Evolutionary conservation across 2,113 vertebrate genomes (phyloP).

Genomic region (Myotis davidii): DNA sequence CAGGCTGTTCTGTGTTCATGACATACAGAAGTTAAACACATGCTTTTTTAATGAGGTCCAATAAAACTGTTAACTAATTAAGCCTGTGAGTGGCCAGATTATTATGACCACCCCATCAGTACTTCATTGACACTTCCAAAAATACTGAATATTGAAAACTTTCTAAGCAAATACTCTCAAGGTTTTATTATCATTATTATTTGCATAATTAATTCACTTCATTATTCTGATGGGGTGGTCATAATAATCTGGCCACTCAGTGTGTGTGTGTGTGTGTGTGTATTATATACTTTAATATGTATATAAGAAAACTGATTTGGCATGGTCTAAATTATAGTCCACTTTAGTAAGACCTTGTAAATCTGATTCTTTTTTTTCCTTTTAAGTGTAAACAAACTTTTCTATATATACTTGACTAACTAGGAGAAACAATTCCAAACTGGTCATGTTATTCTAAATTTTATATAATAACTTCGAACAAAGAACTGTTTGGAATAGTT

Average conservation of each 20-base stretch:
- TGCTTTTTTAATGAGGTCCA: not conserved
- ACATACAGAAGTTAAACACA: not conserved
- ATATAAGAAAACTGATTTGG: not conserved
- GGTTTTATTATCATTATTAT: no score
- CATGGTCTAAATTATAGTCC: not conserved
- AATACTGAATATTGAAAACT: no score
- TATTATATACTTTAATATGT: not conserved
- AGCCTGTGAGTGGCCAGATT: not conserved
- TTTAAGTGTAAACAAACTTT: not conserved
- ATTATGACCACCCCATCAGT: no score
- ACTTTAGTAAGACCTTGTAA: not conserved
- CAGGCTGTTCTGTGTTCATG: not conserved
- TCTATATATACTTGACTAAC: not conserved
- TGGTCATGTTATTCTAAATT: not conserved
- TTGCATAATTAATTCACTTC: no score
- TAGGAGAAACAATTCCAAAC: constrained; percentile 41
- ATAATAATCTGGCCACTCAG: no score
- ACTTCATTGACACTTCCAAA: no score
- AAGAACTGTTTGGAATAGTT: constrained; percentile 20
- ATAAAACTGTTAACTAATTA: not conserved
- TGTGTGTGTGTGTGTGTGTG: not conserved
- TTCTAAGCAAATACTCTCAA: no score
- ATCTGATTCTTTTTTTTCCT: not conserved
- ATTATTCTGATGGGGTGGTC: no score
- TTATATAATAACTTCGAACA: not conserved